A percentile compares a stretch with the other conserved stretches of the same genome.
These are phyloP conservation scores for Meda fulgida DNA, from an alignment of 2,797 vertebrate genomes.

Conservation along the genomic window DNA sequence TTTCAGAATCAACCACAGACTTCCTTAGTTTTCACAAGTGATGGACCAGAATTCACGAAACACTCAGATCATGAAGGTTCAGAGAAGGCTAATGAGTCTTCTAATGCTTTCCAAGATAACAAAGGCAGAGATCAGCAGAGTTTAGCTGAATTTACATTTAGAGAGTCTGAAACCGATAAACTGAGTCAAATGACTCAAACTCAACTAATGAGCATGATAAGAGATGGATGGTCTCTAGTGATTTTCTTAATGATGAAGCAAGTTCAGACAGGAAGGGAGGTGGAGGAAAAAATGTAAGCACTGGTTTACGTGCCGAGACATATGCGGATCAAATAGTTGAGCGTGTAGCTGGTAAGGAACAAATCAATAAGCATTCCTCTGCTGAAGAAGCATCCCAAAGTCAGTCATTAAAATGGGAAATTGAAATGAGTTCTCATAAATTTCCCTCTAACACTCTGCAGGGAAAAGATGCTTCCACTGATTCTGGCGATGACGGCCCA, in stretches of 20 bases:
- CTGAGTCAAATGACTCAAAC: background rate
- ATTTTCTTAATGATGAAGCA: constrained; percentile 10
- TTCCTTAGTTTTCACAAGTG: background rate
- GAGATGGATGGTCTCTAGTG: constrained; percentile 1
- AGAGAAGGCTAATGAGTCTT: background rate
- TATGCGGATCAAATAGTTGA: background rate
- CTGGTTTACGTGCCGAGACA: background rate
- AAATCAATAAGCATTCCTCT: constrained; percentile 24
- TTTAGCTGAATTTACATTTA: background rate
- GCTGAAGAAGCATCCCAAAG: constrained; percentile 11
- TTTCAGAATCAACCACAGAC: constrained; percentile 18
- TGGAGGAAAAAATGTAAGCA: background rate
- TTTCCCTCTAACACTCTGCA: constrained; percentile 29
- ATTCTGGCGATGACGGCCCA: background rate
- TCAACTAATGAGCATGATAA: constrained; percentile 16
- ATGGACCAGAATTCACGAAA: background rate
- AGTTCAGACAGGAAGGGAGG: constrained; percentile 37
- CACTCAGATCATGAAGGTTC: background rate
- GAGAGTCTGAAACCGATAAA: background rate
- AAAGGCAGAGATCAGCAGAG: constrained; percentile 9
- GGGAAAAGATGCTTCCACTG: constrained; percentile 5
- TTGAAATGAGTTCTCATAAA: constrained; percentile 24
- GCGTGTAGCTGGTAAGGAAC: background rate
- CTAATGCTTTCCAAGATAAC: background rate
- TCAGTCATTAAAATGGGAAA: constrained; percentile 22